Evolutionary conservation across 2,888 invertebrate genomes (phyloP).

Genomic region (Cerceris ruficornis): DNA sequence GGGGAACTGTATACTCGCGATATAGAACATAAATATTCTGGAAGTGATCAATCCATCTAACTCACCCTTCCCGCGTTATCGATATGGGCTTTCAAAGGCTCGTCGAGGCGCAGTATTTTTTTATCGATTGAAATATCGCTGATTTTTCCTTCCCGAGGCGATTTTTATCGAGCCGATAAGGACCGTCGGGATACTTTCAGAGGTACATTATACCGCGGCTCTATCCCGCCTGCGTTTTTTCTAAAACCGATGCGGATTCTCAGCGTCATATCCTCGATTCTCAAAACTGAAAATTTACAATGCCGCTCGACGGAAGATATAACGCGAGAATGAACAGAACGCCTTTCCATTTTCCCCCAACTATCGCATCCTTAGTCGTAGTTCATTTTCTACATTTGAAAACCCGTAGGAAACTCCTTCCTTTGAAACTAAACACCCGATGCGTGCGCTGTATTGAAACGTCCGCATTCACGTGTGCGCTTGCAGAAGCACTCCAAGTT

Average conservation of each 20-base stretch:
- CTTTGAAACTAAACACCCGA: constrained; percentile 37
- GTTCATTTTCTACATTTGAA: not conserved
- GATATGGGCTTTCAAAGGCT: constrained; percentile 65
- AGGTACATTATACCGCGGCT: not conserved
- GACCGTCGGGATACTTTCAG: constrained; percentile 17
- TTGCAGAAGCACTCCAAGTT: constrained; percentile 15
- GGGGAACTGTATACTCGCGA: constrained; percentile 2
- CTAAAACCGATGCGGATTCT: not conserved
- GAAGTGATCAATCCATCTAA: constrained; percentile 25
- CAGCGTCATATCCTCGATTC: not conserved
- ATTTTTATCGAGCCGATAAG: constrained; percentile 37
- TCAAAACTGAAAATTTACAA: not conserved
- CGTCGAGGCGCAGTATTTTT: constrained; percentile 64
- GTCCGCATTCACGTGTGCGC: constrained; percentile 33
- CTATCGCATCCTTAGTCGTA: not conserved
- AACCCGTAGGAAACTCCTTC: not conserved
- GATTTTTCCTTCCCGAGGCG: constrained; percentile 58
- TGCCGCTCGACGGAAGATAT: not conserved
- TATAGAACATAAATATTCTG: constrained; percentile 18
- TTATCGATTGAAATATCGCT: constrained; percentile 68
- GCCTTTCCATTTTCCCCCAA: not conserved
- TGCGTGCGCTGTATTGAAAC: constrained; percentile 37
- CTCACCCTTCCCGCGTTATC: constrained; percentile 65
- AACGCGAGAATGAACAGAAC: not conserved
- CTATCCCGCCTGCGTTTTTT: not conserved